Evolutionary conservation across 2,888 invertebrate genomes (phyloP).

Genomic region (Drosophila tanythrix): DNA sequence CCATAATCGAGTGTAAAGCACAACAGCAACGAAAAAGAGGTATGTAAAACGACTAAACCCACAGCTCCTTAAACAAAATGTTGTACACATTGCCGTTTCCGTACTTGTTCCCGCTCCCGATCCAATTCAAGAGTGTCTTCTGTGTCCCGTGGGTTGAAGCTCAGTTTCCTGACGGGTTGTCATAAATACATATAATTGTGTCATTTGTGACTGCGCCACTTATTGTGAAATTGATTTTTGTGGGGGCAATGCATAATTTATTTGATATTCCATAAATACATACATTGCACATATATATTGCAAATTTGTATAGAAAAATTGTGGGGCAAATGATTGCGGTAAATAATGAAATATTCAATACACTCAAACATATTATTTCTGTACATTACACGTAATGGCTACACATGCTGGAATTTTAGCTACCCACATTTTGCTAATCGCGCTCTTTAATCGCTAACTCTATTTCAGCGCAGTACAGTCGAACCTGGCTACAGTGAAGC

Average conservation of each 20-base stretch:
- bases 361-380: slow-evolving; percentile 3
- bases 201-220: not conserved
- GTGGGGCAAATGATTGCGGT: slow-evolving; percentile 11
- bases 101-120: slow-evolving; percentile 2
- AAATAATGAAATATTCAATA: slow-evolving; percentile 8
- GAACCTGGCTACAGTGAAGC: not conserved
- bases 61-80: not conserved
- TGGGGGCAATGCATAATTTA: not conserved
- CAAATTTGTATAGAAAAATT: slow-evolving; percentile 31
- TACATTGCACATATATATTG: slow-evolving; percentile 22
- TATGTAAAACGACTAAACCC: slow-evolving; percentile 12
- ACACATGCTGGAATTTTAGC: slow-evolving; percentile 31
- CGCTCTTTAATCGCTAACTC: slow-evolving; percentile 6
- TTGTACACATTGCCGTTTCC: not conserved
- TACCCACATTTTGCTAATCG: slow-evolving; percentile 30
- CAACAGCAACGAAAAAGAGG: slow-evolving; percentile 3
- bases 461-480: slow-evolving; percentile 7
- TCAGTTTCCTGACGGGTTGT: not conserved
- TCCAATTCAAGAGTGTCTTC: not conserved
- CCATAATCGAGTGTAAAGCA: not conserved
- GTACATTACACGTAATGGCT: slow-evolving; percentile 26
- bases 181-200: not conserved
- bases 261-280: not conserved
- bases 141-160: not conserved
- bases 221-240: slow-evolving; percentile 7